Percentiles rank a stretch among this genome's conserved stretches.
phyloP scores from a whole-genome alignment of 2,113 vertebrate species.

The Mugil cephalus region DNA sequence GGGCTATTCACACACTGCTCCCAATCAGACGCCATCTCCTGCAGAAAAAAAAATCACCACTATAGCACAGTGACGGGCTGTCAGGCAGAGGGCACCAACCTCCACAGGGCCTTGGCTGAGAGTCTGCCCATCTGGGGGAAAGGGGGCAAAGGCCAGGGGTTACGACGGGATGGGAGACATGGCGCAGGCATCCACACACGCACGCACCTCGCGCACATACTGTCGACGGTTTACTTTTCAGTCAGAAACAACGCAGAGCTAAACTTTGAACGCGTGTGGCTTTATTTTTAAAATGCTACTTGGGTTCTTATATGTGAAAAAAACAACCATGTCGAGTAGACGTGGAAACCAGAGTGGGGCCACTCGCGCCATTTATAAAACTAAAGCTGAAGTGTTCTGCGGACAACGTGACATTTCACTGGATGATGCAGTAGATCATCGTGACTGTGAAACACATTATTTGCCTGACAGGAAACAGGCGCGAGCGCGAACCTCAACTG shows the following conservation, averaged over 20 bases:
- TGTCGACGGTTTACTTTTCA: constrained; percentile 36
- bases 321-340: not conserved
- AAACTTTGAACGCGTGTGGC: not conserved
- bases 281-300: not conserved
- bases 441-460: constrained; percentile 55
- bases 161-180: constrained; percentile 55
- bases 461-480: constrained; percentile 74
- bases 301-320: not conserved
- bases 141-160: constrained; percentile 74
- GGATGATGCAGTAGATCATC: constrained; percentile 21
- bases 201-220: constrained; percentile 41
- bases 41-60: constrained; percentile 74
- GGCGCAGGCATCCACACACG: constrained; percentile 43
- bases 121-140: constrained; percentile 70
- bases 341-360: not conserved
- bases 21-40: constrained; percentile 84
- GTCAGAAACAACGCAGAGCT: constrained; percentile 8
- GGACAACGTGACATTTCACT: constrained; percentile 27
- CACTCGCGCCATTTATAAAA: constrained; percentile 14
- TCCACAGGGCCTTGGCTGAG: constrained; percentile 76
- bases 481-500: constrained; percentile 69
- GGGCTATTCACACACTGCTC: constrained; percentile 86
- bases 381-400: constrained; percentile 2
- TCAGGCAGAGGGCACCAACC: constrained; percentile 82
- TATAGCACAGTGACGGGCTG: constrained; percentile 80